Conservation (phyloP, 2,888 invertebrate species). For the Lithosia quadra region DNA sequence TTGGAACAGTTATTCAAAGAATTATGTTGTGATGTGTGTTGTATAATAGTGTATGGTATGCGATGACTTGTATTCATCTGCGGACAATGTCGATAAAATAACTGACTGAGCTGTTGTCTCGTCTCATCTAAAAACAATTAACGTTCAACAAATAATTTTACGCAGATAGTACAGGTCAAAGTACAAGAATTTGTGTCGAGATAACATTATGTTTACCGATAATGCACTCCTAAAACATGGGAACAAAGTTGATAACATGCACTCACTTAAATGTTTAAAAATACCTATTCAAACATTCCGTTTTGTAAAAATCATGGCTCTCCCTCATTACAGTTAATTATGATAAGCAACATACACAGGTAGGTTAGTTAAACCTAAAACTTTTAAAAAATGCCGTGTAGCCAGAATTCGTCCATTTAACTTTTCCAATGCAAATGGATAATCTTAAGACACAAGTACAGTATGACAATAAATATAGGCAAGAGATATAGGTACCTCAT, state of each 20-base stretch:
- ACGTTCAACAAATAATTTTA: constrained; percentile 55
- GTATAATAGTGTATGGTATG: constrained; percentile 47
- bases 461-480: neutral
- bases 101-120: constrained; percentile 52
- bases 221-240: constrained; percentile 54
- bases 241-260: constrained; percentile 5
- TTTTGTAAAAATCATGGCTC: neutral
- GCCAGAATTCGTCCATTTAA: neutral
- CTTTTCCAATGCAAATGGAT: neutral
- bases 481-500: neutral
- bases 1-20: constrained; percentile 45
- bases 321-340: neutral
- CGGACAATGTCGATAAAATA: constrained; percentile 53
- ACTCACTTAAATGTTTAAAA: neutral
- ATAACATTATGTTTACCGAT: constrained; percentile 56
- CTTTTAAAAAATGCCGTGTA: too few species aligned
- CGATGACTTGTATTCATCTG: constrained; percentile 42
- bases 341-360: too few species aligned
- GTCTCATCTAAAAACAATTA: constrained; percentile 66
- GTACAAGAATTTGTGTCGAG: constrained; percentile 67
- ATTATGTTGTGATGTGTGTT: constrained; percentile 21
- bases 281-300: neutral
- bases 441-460: neutral
- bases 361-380: too few species aligned
- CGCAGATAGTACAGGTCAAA: constrained; percentile 63